Evolutionary conservation across 2,797 vertebrate species (phyloP), one percentile per base, ranked within the genome.

Genomic region (Carapus acus): DNA sequence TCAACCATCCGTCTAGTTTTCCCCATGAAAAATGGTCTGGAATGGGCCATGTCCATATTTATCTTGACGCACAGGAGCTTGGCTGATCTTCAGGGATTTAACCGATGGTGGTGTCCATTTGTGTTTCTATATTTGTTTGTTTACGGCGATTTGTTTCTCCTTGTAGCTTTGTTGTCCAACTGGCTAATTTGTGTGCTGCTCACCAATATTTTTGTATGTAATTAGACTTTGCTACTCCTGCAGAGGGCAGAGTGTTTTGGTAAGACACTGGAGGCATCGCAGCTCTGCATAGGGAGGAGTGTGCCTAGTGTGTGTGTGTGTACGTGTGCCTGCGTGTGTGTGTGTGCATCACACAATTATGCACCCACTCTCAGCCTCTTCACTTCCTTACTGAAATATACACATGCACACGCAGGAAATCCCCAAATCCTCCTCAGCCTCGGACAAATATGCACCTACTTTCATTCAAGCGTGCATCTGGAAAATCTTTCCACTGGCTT

Each of bases 401-500:
- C 36, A 22, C 23, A 58, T 29, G 39, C 31, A 49, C 49, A 33
- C 49, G 27, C 15, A 51, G 38, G 49, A 24, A 62, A 62, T 70
- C 49, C 57, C 38, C 49, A 66, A 70, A 77, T 63, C 65, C 57
- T 62, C 49, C 45, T 58, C 19, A 24, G 56, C 43, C 67, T 58
- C 66, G 63, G 65, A 54, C 65, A 78, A 77, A 78, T 82, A 70
- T 77, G 70, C 39, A 64, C 70, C 56, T 69, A 46, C 65, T 78
- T 76, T 79, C 64, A 65, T 73, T 79, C 44, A 46, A 13, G 45
- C 53, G 58, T 65, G 67, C 69, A 58, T 74, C 73, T 62, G 60
- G 43, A 74, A 75, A 79, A 82, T 80, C 43, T 27, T 50, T 65
- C 67, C 59, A 82, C 71, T 79, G 73, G 56, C 57, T 80, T 83